Evolutionary conservation across 2,888 invertebrate genomes (phyloP), one percentile per base, ranked within the genome.

Genomic region (Cybosia mesomella): DNA sequence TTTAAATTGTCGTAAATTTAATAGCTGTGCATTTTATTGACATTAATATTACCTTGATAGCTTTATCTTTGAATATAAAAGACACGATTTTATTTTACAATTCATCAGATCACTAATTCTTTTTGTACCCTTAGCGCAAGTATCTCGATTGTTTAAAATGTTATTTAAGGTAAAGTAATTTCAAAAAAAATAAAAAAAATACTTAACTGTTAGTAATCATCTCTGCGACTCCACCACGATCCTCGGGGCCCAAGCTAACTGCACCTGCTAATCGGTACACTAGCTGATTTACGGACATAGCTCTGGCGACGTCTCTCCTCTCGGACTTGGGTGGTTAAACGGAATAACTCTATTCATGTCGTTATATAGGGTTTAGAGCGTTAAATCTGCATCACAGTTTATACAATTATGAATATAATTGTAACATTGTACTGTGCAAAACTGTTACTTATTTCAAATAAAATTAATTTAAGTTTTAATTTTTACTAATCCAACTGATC

Each of bases 41-140:
- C 74, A 65, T 64, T 67, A 58, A 53, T 49, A 58, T 63, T 65
- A 65, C 68, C 62, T 71, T 69, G 49, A 62, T 66, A 64, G 61
- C 59, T 67, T 63, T 58, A 64, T 55, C 64, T 64, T 68, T 70
- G 58, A 60, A 70, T 71, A 71, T 74, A 74, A 68, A 74, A 71
- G 69, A 32, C 57, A 64, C 53, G 63, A 61, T 61, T 55, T 57
- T 64, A 64, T 64, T 22, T 24, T 53, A 21, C 7, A 65, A 65
- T 21, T 39, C 86, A 89, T 79, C 78, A 74, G 69, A 70, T 49
- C 15, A 65, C 61, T 61, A 66, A 57, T 22, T 36, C 15, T 11
- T 10, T 60, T 60, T 66, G 63, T 34, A 32, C 3, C 32, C 53
- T 61, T 55, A 64, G 55, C 55, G 58, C 58, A 66, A 55, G 8